phyloP scores from a whole-genome alignment of 2,113 vertebrate genomes.

The Apodemus sylvaticus region DNA sequence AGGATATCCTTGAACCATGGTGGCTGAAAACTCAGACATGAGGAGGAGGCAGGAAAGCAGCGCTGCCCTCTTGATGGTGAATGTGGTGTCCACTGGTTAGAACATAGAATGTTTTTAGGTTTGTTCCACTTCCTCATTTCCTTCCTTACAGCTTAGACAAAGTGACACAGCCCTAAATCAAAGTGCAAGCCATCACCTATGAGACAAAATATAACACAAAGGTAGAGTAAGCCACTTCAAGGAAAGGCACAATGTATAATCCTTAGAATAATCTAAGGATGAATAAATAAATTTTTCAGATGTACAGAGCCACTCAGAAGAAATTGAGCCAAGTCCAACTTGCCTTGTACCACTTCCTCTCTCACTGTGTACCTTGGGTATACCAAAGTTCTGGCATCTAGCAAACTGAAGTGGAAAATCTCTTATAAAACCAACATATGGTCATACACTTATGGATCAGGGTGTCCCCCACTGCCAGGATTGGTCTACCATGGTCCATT shows the following conservation, averaged over 20 bases:
- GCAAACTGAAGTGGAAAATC: neutral
- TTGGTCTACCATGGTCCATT: neutral
- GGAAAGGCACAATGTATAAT: neutral
- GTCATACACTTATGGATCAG: neutral
- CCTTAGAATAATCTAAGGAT: too few species aligned
- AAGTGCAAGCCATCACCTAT: neutral
- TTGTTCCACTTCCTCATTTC: neutral
- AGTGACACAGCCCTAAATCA: neutral
- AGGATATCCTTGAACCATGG: neutral
- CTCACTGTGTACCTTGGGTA: accelerated
- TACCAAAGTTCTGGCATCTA: neutral
- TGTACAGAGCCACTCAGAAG: too few species aligned
- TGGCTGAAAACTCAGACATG: accelerated
- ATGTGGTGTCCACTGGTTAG: accelerated
- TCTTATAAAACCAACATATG: neutral
- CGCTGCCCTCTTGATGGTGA: neutral
- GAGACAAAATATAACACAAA: neutral
- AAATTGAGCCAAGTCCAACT: neutral
- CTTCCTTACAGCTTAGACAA: too few species aligned
- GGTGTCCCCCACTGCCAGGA: neutral
- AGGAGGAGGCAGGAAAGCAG: neutral
- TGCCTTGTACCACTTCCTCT: too few species aligned
- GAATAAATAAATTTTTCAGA: neutral
- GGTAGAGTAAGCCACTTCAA: too few species aligned
- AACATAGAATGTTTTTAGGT: neutral